phyloP scores from a whole-genome alignment of 2,797 vertebrate species.

The Artibeus jamaicensis region DNA sequence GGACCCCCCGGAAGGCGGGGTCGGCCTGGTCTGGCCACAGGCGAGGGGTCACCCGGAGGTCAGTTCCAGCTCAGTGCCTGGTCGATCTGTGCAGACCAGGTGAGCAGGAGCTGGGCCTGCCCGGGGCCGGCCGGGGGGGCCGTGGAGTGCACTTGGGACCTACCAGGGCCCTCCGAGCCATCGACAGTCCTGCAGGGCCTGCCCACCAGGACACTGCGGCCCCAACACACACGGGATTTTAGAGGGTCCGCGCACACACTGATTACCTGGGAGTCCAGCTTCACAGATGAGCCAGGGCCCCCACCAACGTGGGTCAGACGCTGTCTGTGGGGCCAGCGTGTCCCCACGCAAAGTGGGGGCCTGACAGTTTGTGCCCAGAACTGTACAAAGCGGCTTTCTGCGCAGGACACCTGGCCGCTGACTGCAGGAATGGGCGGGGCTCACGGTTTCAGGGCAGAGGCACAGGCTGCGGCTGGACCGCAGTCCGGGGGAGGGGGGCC shows the following conservation, averaged over 20 bases:
- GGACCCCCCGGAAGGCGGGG: not conserved
- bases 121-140: not conserved
- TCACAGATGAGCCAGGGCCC: not conserved
- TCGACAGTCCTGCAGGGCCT: no score
- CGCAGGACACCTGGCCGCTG: not conserved
- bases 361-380: not conserved
- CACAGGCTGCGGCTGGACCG: not conserved
- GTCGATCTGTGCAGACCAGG: rapidly evolving
- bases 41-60: not conserved
- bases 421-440: not conserved
- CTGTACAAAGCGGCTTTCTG: not conserved
- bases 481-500: not conserved
- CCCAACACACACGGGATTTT: no score
- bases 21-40: not conserved
- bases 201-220: no score
- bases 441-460: rapidly evolving
- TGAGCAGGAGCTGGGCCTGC: no score
- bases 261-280: no score
- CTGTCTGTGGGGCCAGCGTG: rapidly evolving
- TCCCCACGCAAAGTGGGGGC: not conserved
- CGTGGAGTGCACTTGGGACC: rapidly evolving
- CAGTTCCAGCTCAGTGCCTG: rapidly evolving
- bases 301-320: rapidly evolving
- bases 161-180: no score
- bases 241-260: no score